These are phyloP conservation scores for Hormaphis cornu DNA, from an alignment of 1,140 invertebrate species.

Conservation along the genomic window DNA sequence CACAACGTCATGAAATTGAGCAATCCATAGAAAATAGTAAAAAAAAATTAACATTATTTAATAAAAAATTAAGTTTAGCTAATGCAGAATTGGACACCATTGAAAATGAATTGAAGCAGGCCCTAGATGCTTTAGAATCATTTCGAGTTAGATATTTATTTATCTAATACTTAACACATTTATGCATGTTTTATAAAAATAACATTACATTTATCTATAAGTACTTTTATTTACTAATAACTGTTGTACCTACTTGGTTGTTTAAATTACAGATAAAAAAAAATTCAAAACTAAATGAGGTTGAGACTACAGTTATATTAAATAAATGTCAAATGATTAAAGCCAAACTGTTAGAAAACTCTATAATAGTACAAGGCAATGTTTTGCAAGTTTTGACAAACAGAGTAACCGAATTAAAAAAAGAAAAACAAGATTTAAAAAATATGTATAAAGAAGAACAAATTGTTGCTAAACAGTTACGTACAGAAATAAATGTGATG, in stretches of 20 bases:
- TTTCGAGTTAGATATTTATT: not conserved
- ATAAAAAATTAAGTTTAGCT: not conserved
- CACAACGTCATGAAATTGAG: not conserved
- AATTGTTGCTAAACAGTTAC: not conserved
- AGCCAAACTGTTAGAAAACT: not conserved
- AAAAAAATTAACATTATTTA: not conserved
- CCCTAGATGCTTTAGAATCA: not conserved
- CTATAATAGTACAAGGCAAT: not conserved
- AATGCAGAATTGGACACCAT: not conserved
- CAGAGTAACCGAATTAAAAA: not conserved
- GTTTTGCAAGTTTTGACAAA: not conserved
- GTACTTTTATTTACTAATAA: no score
- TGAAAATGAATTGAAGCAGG: not conserved
- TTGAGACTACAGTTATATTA: not conserved
- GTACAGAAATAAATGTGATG: not conserved
- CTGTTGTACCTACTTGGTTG: no score
- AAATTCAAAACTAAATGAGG: not conserved
- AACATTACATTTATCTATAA: no score
- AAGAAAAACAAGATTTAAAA: not conserved
- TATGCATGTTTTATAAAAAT: not conserved
- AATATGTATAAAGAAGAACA: not conserved
- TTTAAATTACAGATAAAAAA: constrained; percentile 9
- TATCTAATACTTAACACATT: not conserved
- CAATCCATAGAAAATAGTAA: not conserved
- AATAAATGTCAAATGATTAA: constrained; percentile 8